Conservation (phyloP, 2,113 vertebrate species). For the Crotalus helleri region DNA sequence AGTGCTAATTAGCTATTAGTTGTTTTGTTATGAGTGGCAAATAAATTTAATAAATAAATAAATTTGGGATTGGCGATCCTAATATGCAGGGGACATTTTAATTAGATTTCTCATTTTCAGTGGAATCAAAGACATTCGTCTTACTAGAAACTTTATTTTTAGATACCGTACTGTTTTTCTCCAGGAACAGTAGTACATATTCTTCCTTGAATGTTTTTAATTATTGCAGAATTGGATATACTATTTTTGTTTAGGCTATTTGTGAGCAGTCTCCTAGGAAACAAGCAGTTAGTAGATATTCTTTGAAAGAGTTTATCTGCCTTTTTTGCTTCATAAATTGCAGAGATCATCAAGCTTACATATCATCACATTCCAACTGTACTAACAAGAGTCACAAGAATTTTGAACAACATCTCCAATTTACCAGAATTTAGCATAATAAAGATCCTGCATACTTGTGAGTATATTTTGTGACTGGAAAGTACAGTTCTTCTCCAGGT, state of each 20-base stretch:
- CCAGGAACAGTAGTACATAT: background rate
- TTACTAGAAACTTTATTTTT: background rate
- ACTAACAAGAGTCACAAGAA: background rate
- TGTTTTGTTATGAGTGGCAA: background rate
- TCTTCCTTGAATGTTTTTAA: constrained; percentile 19
- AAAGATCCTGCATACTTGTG: background rate
- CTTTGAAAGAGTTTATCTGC: constrained; percentile 17
- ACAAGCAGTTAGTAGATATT: constrained; percentile 21
- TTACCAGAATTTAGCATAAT: background rate
- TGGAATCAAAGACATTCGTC: background rate
- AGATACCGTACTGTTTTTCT: constrained; percentile 1
- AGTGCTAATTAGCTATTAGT: background rate
- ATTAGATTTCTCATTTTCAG: background rate
- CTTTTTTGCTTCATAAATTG: constrained; percentile 6
- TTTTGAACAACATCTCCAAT: background rate
- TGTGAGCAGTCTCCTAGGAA: constrained; percentile 38
- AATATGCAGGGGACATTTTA: background rate
- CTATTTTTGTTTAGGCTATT: constrained; percentile 40
- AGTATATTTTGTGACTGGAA: background rate
- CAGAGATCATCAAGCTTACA: constrained; percentile 9
- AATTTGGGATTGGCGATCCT: background rate
- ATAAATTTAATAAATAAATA: background rate
- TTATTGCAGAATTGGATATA: background rate
- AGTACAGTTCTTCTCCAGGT: background rate
- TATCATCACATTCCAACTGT: background rate